Conservation (phyloP, 1,140 invertebrate genomes). For the Steinernema feltiae region DNA sequence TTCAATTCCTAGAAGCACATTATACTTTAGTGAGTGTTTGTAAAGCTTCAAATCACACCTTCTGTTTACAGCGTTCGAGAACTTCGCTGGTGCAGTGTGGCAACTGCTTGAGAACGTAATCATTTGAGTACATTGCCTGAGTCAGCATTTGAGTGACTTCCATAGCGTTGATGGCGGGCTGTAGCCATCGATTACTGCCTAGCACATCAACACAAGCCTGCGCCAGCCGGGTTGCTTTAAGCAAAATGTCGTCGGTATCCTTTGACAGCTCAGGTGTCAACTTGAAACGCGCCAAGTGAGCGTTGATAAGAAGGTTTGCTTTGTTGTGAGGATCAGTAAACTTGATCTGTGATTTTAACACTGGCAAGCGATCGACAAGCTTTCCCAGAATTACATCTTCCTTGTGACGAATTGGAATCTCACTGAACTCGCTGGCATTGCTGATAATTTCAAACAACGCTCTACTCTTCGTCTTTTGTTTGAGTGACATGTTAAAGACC, state of each 20-base stretch:
- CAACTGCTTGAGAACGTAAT: constrained; percentile 90
- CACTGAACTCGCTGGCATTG: constrained; percentile 90
- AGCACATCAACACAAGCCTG: constrained; percentile 98
- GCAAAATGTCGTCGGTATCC: constrained; percentile 73
- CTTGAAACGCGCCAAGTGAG: constrained; percentile 86
- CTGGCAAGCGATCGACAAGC: constrained; percentile 72
- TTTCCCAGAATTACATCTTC: constrained; percentile 81
- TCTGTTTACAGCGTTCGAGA: constrained; percentile 81
- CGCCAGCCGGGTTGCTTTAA: constrained; percentile 68
- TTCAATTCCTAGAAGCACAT: constrained; percentile 67
- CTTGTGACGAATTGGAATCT: constrained; percentile 83
- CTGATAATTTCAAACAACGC: constrained; percentile 95
- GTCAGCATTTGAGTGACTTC: constrained; percentile 98
- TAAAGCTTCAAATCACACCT: constrained; percentile 62
- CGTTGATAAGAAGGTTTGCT: constrained; percentile 84
- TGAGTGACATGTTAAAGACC: constrained; percentile 89
- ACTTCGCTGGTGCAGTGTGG: constrained; percentile 87
- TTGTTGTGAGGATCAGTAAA: constrained; percentile 96
- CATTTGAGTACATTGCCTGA: constrained; percentile 98
- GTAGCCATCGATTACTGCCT: constrained; percentile 93
- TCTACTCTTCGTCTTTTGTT: constrained; percentile 91
- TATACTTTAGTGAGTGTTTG: not conserved
- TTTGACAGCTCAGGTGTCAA: constrained; percentile 89
- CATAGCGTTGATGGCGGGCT: constrained; percentile 96
- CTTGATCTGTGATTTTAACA: constrained; percentile 65